phyloP scores from a whole-genome alignment of 1,140 invertebrate species.

The Lordiphosa clarofinis region DNA sequence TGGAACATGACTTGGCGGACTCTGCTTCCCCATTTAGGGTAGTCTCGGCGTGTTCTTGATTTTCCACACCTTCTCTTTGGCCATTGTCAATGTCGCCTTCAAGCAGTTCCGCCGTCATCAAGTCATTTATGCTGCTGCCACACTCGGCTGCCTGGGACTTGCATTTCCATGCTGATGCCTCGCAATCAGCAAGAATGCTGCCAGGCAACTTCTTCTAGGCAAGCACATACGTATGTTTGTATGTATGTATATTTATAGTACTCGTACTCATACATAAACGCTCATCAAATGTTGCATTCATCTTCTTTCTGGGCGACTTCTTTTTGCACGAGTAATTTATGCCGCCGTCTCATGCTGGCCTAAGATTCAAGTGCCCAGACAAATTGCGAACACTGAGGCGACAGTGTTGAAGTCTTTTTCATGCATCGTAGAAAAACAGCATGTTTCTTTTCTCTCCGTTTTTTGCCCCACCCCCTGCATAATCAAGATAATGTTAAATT shows the following conservation, averaged over 20 bases:
- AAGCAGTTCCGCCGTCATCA: slow-evolving; percentile 63
- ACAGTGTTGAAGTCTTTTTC: slow-evolving; percentile 39
- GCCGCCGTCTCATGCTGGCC: slow-evolving; percentile 48
- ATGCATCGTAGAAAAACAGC: slow-evolving; percentile 36
- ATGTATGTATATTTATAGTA: background rate
- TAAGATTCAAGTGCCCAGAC: slow-evolving; percentile 51
- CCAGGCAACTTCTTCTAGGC: slow-evolving; percentile 47
- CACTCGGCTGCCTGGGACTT: slow-evolving; percentile 48
- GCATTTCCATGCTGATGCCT: slow-evolving; percentile 33
- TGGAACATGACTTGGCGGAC: slow-evolving; percentile 51
- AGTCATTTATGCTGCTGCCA: slow-evolving; percentile 56
- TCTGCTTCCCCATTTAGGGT: slow-evolving; percentile 12
- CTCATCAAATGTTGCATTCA: slow-evolving; percentile 66
- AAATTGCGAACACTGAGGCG: slow-evolving; percentile 43
- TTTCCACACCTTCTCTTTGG: slow-evolving; percentile 44
- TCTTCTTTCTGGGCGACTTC: slow-evolving; percentile 42
- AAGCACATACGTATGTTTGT: background rate
- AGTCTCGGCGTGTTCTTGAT: slow-evolving; percentile 30
- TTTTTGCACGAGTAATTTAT: slow-evolving; percentile 61
- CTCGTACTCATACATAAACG: slow-evolving; percentile 37
- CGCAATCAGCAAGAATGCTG: slow-evolving; percentile 61
- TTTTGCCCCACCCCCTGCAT: slow-evolving; percentile 39
- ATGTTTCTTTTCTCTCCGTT: slow-evolving; percentile 28
- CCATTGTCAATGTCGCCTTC: slow-evolving; percentile 71
- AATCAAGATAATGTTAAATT: slow-evolving; percentile 78